Percentiles rank a stretch among this genome's conserved stretches.
phyloP scores from a whole-genome alignment of 2,888 invertebrate species.

The Macrophya annulata region DNA sequence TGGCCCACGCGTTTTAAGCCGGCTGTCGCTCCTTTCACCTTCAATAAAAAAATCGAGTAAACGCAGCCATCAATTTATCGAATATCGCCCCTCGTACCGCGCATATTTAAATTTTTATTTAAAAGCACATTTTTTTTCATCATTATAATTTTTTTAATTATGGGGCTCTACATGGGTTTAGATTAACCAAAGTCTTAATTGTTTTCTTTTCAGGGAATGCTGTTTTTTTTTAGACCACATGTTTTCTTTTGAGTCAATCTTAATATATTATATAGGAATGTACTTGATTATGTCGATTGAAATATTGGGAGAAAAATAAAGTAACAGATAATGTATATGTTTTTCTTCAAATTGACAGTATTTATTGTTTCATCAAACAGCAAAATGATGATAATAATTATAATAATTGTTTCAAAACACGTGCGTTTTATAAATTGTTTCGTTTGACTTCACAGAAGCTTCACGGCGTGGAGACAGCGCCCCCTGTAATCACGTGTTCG shows the following conservation, averaged over 20 bases:
- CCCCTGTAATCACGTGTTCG: conserved; percentile 23
- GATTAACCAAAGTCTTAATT: neutral
- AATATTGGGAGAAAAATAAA: neutral
- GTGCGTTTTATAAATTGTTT: neutral
- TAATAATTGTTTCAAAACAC: neutral
- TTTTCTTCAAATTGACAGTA: neutral
- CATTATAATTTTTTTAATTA: neutral
- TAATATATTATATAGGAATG: neutral
- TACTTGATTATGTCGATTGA: neutral
- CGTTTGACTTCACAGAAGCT: neutral
- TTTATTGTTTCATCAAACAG: neutral
- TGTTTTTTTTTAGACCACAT: neutral
- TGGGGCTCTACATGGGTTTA: neutral
- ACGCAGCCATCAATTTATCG: conserved; percentile 33
- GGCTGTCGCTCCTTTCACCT: conserved; percentile 35
- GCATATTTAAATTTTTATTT: neutral
- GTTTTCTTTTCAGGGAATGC: no score
- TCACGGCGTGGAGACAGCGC: neutral
- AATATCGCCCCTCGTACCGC: neutral
- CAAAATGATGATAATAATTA: neutral
- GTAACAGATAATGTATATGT: neutral
- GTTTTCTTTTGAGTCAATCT: neutral
- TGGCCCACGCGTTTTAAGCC: conserved; percentile 54
- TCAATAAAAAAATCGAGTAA: conserved; percentile 18
- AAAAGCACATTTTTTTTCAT: neutral